Base-by-base conservation (phyloP, 2,113 vertebrate genomes). In the Hypomesus transpacificus region DNA sequence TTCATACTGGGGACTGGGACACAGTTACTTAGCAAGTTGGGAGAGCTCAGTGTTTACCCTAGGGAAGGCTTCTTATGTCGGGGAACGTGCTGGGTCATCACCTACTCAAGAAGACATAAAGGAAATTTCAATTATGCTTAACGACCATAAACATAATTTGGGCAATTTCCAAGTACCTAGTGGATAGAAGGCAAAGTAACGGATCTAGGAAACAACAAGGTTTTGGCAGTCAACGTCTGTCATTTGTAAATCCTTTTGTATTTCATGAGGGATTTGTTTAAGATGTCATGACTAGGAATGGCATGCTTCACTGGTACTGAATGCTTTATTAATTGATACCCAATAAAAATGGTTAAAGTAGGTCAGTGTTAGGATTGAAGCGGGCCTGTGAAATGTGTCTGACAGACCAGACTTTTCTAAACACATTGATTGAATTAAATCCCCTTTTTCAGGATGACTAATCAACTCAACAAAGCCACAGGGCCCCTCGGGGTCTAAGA, bases 401-500 rank as follows among this genome's bases (percentile, higher is more conserved):
- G 56, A 72, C 66, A 31, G 66, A 71, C 67, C 20, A 69, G 50
- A 50, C 31, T 70, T 76, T 71, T 75, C 71, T 69, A 74, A 75
- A 78, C 64, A 70, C 17, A 58, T 22, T 84, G 69, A 84, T 83
- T 80, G 67, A 85, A 84, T 84, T 31, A 79, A 78, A 69, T 71
- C 26, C 50, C 60, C 60, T 18, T 69, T 8, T 51, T 66, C 67
- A 58, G 65, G 68, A 76, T 79, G 57, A 69, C 61, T 76, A 79
- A 86, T 83, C 56, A 77, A 74, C 80, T 75, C 75, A 82, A 85
- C 82, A 84, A 86, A 85, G 73, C 80, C 67, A 71, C 77, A 63
- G 64, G 66, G 66, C 53, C 77, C 74, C 74, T 61, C 26, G 58
- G 57, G 68, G 71, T 59, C 66, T 54, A 68, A 76, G 34, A 77